Conservation (phyloP, 2,797 vertebrate species). For the Bradypodion pumilum region DNA sequence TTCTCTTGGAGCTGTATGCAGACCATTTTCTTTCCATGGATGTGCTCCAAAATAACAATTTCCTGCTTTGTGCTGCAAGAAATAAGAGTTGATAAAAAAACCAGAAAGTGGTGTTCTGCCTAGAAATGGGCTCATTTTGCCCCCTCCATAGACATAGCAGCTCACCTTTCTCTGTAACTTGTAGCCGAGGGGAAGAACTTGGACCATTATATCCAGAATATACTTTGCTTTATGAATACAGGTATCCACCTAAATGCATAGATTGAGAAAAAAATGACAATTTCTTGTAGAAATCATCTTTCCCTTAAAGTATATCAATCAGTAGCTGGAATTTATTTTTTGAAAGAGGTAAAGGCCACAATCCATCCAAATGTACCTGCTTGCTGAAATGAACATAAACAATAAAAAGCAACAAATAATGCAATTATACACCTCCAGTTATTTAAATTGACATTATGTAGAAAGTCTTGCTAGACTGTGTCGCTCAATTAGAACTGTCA, state of each 20-base stretch:
- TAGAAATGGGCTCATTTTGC: slow-evolving; percentile 15
- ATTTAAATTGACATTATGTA: neutral
- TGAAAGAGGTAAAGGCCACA: neutral
- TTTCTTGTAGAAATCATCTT: neutral
- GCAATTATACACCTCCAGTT: neutral
- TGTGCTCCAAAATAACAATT: slow-evolving; percentile 40
- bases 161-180: slow-evolving; percentile 88
- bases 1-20: slow-evolving; percentile 76
- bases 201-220: slow-evolving; percentile 82
- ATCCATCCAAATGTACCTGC: neutral
- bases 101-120: neutral
- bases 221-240: slow-evolving; percentile 88
- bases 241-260: slow-evolving; percentile 84
- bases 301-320: neutral
- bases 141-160: neutral
- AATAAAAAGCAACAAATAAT: too few relatives aligned
- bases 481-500: neutral
- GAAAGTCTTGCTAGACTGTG: neutral
- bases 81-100: neutral
- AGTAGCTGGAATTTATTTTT: neutral
- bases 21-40: slow-evolving; percentile 84
- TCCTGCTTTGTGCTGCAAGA: slow-evolving; percentile 76
- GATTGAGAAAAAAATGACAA: neutral
- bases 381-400: neutral
- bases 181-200: slow-evolving; percentile 87